Conservation (phyloP, 1,140 invertebrate genomes). For the Eumaeus atala region DNA sequence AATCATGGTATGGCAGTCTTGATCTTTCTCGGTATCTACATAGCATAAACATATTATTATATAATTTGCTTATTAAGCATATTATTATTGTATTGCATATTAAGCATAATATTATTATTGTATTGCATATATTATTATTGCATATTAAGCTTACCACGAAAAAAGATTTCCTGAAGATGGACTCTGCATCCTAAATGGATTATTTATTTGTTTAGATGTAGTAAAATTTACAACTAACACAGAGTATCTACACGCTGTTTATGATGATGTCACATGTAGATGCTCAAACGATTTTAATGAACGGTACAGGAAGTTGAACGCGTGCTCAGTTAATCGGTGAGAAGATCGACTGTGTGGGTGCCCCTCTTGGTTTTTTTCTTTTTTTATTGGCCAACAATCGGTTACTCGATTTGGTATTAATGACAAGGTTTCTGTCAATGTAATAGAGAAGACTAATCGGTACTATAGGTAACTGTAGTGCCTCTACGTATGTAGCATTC, state of each 20-base stretch:
- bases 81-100: too few relatives aligned
- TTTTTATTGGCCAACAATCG: constrained; percentile 49
- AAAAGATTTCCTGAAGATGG: too few relatives aligned
- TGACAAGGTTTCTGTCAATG: background rate
- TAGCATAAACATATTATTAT: too few relatives aligned
- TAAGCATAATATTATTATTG: too few relatives aligned
- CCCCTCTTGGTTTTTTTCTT: constrained; percentile 49
- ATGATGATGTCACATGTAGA: constrained; percentile 27
- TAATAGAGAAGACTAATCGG: constrained; percentile 14
- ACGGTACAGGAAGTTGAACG: constrained; percentile 57
- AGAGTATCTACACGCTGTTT: constrained; percentile 2
- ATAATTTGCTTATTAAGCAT: too few relatives aligned
- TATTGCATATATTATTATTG: too few relatives aligned
- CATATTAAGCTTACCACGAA: too few relatives aligned
- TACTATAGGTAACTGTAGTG: constrained; percentile 3
- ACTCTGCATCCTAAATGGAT: too few relatives aligned
- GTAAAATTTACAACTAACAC: constrained; percentile 1
- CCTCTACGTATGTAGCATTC: too few relatives aligned
- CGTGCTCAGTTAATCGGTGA: constrained; percentile 59
- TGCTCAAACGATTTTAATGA: constrained; percentile 29
- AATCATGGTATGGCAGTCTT: too few relatives aligned
- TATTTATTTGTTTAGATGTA: background rate
- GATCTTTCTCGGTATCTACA: too few relatives aligned
- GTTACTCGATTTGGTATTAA: constrained; percentile 16
- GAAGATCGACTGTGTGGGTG: constrained; percentile 61